Percentiles rank a stretch among this genome's conserved stretches.
Evolutionary conservation across 2,888 invertebrate species (phyloP).

Genomic region (Dryococelus australis): DNA sequence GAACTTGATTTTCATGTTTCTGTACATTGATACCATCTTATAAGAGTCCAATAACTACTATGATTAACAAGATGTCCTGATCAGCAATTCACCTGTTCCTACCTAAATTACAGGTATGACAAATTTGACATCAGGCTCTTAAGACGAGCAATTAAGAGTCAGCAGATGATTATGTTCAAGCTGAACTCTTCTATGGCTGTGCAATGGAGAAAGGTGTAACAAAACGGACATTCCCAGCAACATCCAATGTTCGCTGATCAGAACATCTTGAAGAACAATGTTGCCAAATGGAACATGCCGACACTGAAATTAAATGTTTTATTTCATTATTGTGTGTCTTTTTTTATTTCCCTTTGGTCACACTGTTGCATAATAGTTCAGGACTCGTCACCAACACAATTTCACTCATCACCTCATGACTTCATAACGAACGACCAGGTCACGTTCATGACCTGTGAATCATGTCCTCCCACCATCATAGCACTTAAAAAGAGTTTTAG

Average conservation of each 20-base stretch:
- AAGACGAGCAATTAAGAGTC: background rate
- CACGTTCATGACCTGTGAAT: background rate
- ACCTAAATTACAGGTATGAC: background rate
- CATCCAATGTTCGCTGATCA: constrained; percentile 9
- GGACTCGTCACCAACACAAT: background rate
- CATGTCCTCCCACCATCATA: background rate
- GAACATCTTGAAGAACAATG: background rate
- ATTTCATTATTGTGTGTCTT: background rate
- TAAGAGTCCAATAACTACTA: background rate
- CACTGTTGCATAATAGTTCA: background rate
- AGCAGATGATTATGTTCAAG: background rate
- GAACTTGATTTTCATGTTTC: background rate
- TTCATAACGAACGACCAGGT: constrained; percentile 16
- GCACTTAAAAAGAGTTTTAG: background rate
- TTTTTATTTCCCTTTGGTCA: background rate
- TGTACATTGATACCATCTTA: background rate
- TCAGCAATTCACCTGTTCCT: background rate
- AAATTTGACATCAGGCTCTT: background rate
- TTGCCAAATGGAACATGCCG: background rate
- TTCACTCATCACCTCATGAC: background rate
- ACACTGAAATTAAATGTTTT: background rate
- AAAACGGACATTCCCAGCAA: background rate
- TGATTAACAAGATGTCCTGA: constrained; percentile 5
- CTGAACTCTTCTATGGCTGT: background rate
- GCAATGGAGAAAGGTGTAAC: background rate